Evolutionary conservation across 1,140 invertebrate genomes (phyloP).

Genomic region (Catajapyx aquilonaris): DNA sequence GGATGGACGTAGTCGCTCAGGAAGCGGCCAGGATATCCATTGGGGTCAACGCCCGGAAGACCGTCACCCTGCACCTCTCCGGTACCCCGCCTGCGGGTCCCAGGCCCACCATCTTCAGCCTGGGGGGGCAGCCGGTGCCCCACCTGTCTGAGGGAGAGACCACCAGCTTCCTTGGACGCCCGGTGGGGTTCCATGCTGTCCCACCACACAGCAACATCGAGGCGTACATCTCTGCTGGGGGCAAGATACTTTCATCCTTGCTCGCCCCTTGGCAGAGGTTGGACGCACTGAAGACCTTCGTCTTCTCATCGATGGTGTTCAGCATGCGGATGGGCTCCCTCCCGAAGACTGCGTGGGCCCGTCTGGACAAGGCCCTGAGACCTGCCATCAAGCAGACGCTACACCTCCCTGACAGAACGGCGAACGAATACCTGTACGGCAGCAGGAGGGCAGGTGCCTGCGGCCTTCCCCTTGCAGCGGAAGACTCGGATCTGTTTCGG

Average conservation of each 20-base stretch:
- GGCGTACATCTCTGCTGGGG: not conserved
- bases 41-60: slow-evolving; percentile 1
- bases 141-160: slow-evolving; percentile 1
- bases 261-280: slow-evolving; percentile 13
- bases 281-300: slow-evolving; percentile 12
- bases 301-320: slow-evolving; percentile 8
- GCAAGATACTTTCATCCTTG: not conserved
- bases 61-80: slow-evolving; percentile 1
- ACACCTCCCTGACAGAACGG: not conserved
- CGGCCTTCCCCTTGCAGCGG: too few species aligned
- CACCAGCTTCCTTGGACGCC: slow-evolving; percentile 5
- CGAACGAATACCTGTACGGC: slow-evolving; percentile 5
- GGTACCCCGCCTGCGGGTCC: not conserved
- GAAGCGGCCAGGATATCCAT: slow-evolving; percentile 4
- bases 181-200: slow-evolving; percentile 5
- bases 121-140: not conserved
- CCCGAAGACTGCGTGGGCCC: slow-evolving; percentile 1
- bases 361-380: not conserved
- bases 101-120: too few species aligned
- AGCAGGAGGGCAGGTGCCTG: too few species aligned
- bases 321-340: not conserved
- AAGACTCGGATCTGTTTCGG: too few species aligned
- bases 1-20: not conserved
- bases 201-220: not conserved
- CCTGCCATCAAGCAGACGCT: not conserved